Evolutionary conservation across 2,113 vertebrate genomes (phyloP).

Genomic region (Laticauda colubrina): DNA sequence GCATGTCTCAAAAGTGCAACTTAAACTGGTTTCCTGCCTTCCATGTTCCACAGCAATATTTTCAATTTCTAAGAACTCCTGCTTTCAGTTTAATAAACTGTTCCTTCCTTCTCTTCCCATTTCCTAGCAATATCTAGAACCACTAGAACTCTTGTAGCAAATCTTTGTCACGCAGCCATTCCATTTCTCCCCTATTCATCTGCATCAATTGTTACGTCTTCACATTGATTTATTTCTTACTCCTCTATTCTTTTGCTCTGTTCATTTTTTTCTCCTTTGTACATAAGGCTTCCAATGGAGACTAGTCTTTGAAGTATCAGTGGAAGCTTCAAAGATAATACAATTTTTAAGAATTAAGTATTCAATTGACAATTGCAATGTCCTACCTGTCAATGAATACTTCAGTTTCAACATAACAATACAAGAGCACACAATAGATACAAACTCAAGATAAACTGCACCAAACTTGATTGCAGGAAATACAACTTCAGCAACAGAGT

Average conservation of each 20-base stretch:
- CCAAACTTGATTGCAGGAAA: too few species aligned
- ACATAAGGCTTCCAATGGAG: background rate
- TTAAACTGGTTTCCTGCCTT: background rate
- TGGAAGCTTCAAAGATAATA: background rate
- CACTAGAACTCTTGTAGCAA: background rate
- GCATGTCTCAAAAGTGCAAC: background rate
- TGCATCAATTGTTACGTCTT: background rate
- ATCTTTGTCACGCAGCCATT: background rate
- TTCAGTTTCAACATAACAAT: too few species aligned
- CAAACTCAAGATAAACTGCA: too few species aligned
- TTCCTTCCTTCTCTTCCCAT: background rate
- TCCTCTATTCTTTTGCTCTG: background rate
- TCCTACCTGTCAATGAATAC: too few species aligned
- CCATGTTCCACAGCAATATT: background rate
- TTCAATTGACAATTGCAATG: background rate
- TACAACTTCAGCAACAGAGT: too few species aligned
- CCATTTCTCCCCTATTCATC: background rate
- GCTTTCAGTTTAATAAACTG: background rate
- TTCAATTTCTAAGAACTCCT: background rate
- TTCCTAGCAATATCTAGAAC: background rate
- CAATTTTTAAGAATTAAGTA: background rate
- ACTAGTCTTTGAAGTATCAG: background rate
- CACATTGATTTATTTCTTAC: background rate
- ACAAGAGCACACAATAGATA: too few species aligned
- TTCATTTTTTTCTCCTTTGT: background rate